These are phyloP conservation scores for Galeopsomyia nigrocyanea DNA, from an alignment of 2,888 invertebrate genomes.

Conservation along the genomic window DNA sequence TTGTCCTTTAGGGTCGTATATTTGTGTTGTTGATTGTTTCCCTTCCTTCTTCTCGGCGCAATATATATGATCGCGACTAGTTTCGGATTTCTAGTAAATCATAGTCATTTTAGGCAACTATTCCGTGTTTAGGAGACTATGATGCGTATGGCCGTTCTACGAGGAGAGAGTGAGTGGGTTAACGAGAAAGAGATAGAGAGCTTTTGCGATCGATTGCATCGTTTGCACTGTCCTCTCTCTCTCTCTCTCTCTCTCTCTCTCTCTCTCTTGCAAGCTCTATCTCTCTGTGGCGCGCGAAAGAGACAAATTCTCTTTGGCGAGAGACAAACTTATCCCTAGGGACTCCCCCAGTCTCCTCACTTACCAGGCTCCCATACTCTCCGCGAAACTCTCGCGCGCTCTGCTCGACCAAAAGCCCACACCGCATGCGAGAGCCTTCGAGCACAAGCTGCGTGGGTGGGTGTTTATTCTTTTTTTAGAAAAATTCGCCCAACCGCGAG, in stretches of 20 bases:
- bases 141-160: background rate
- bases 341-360: constrained; percentile 61
- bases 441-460: constrained; percentile 23
- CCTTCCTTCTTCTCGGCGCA: background rate
- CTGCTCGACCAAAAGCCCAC: background rate
- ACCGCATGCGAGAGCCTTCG: background rate
- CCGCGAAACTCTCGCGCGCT: constrained; percentile 43
- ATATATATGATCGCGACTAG: background rate
- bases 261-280: no score
- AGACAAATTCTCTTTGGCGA: background rate
- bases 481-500: constrained; percentile 46
- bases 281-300: background rate
- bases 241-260: no score
- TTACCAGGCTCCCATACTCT: constrained; percentile 57
- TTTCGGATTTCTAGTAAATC: constrained; percentile 28
- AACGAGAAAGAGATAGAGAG: no score
- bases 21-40: background rate
- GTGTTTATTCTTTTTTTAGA: constrained; percentile 35
- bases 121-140: constrained; percentile 42
- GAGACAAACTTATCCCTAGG: constrained; percentile 56
- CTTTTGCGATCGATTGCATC: no score
- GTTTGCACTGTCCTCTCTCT: background rate
- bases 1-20: background rate
- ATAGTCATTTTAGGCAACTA: constrained; percentile 40
- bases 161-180: no score